Evolutionary conservation across 2,797 vertebrate species (phyloP).

Genomic region (Chrosomus eos): DNA sequence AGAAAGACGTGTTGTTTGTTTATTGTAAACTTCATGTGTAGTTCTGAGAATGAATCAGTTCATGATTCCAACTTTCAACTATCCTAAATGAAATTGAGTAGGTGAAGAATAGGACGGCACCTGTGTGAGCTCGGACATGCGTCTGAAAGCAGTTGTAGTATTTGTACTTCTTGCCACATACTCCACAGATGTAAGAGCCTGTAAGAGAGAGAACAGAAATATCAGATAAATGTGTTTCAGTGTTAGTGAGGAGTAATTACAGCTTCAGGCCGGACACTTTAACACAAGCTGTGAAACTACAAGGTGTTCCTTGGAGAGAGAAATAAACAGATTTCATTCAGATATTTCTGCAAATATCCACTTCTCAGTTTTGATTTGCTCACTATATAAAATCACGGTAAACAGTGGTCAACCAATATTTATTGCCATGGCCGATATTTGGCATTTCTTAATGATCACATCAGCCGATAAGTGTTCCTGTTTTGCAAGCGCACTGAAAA

Average conservation of each 20-base stretch:
- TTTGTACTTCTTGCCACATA: slow-evolving; percentile 99
- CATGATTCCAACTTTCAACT: neutral
- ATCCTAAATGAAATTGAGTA: neutral
- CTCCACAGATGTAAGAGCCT: slow-evolving; percentile 97
- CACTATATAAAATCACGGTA: neutral
- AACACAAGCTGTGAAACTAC: neutral
- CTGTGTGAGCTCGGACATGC: slow-evolving; percentile 95
- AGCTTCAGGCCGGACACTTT: neutral
- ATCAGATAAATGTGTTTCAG: neutral
- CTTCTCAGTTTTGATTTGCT: neutral
- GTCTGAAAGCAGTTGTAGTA: slow-evolving; percentile 99
- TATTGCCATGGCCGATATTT: neutral
- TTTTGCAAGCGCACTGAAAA: neutral
- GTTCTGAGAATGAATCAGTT: neutral
- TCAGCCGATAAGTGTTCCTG: neutral
- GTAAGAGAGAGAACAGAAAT: slow-evolving; percentile 62
- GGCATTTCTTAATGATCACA: neutral
- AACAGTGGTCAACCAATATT: neutral
- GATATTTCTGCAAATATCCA: neutral
- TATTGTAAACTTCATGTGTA: neutral
- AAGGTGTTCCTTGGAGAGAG: neutral
- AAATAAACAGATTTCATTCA: neutral
- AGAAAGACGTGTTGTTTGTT: neutral
- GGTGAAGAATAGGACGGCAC: slow-evolving; percentile 66
- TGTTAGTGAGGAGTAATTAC: neutral